A percentile compares a stretch with the other conserved stretches of the same genome.
Conservation (phyloP, 2,113 vertebrate species). For the Mirza zaza region DNA sequence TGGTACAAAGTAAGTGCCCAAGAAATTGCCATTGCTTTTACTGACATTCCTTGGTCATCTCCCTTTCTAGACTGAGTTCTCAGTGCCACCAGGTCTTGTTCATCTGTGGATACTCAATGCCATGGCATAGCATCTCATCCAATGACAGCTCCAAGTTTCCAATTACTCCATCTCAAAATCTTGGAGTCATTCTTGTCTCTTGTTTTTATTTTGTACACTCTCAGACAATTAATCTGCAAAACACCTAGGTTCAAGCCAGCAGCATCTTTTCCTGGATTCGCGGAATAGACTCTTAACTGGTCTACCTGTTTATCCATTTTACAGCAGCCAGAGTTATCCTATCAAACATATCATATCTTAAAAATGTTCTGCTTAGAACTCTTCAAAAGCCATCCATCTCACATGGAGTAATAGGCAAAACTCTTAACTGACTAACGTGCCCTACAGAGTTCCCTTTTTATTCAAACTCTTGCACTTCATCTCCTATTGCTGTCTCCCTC, state of each 20-base stretch:
- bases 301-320: neutral
- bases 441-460: neutral
- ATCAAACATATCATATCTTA: neutral
- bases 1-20: neutral
- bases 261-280: neutral
- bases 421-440: neutral
- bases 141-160: neutral
- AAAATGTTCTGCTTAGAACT: neutral
- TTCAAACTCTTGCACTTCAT: neutral
- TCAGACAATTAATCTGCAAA: neutral
- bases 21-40: neutral
- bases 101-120: fast-evolving
- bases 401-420: neutral
- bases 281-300: neutral
- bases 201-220: neutral
- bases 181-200: neutral
- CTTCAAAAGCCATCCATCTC: neutral
- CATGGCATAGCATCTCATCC: neutral
- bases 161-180: neutral
- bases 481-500: neutral
- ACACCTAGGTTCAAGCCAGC: neutral
- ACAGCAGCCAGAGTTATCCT: neutral
- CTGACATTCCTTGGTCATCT: neutral
- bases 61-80: neutral
- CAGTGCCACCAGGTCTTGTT: fast-evolving